phyloP scores from a whole-genome alignment of 2,797 vertebrate genomes.

The Syngnathus acus region DNA sequence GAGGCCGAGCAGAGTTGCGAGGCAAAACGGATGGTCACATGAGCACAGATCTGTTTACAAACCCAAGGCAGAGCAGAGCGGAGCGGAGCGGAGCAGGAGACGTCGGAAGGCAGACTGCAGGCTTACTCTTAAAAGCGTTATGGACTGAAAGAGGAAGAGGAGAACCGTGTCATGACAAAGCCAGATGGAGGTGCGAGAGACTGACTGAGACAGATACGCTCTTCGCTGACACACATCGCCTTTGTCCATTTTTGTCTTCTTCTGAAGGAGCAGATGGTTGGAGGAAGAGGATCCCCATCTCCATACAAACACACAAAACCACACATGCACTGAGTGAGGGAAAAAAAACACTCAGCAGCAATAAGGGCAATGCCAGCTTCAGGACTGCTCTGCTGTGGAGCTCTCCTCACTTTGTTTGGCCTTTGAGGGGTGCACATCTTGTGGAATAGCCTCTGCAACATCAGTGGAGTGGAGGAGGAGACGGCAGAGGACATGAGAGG shows the following conservation, averaged over 20 bases:
- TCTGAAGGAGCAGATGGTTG: conserved; percentile 73
- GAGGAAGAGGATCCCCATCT: conserved; percentile 62
- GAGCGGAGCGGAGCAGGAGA: conserved; percentile 27
- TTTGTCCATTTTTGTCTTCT: conserved; percentile 51
- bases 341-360: conserved; percentile 35
- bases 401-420: conserved; percentile 59
- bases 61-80: conserved; percentile 60
- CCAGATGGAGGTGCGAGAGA: conserved; percentile 59
- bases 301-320: conserved; percentile 14
- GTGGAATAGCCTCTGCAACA: conserved; percentile 55
- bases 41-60: conserved; percentile 82
- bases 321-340: conserved; percentile 29
- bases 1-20: conserved; percentile 72
- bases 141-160: conserved; percentile 51
- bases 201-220: conserved; percentile 35
- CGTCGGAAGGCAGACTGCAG: conserved; percentile 40
- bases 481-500: conserved; percentile 49
- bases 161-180: conserved; percentile 57
- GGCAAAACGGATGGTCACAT: conserved; percentile 80
- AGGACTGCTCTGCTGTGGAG: conserved; percentile 48
- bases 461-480: conserved; percentile 56
- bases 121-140: conserved; percentile 42
- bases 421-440: conserved; percentile 46
- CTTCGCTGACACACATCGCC: conserved; percentile 28
- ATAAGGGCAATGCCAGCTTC: conserved; percentile 42